A percentile compares a stretch with the other conserved stretches of the same genome.
These are phyloP conservation scores for Brachypalpus laphriformis DNA, from an alignment of 2,888 invertebrate genomes.

Conservation along the genomic window DNA sequence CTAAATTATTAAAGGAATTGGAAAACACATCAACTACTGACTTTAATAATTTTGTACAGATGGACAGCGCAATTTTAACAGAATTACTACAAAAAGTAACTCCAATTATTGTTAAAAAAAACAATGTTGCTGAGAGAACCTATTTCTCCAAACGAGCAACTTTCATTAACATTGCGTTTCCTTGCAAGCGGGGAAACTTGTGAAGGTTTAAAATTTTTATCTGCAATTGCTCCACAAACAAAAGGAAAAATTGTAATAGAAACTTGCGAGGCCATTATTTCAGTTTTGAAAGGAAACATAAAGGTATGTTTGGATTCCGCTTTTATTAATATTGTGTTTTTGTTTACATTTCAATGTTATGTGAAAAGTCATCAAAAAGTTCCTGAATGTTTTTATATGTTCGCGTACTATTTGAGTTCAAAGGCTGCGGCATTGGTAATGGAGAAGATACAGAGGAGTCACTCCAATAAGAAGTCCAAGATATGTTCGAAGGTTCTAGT, in stretches of 20 bases:
- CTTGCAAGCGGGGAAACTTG: too few species aligned
- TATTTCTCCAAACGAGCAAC: too few species aligned
- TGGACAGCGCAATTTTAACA: too few species aligned
- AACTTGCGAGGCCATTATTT: background rate
- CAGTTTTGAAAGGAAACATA: background rate
- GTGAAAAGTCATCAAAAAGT: background rate
- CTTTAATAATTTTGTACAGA: too few species aligned
- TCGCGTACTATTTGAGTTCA: background rate
- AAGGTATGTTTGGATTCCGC: background rate
- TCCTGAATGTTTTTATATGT: background rate
- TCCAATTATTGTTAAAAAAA: too few species aligned
- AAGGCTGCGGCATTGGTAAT: background rate
- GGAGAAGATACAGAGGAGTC: background rate
- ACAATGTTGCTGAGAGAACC: too few species aligned
- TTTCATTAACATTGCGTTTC: too few species aligned
- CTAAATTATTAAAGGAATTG: too few species aligned
- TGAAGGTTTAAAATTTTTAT: too few species aligned
- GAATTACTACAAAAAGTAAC: too few species aligned
- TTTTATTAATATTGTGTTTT: background rate
- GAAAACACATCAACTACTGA: too few species aligned
- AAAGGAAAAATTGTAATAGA: background rate
- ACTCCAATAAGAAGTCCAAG: background rate
- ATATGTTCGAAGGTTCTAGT: background rate
- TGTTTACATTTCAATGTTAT: background rate
- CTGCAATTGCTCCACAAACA: too few species aligned